Evolutionary conservation across 1,140 invertebrate genomes (phyloP), one percentile per base, ranked within the genome.

Genomic region (Ptiloglossa arizonensis): DNA sequence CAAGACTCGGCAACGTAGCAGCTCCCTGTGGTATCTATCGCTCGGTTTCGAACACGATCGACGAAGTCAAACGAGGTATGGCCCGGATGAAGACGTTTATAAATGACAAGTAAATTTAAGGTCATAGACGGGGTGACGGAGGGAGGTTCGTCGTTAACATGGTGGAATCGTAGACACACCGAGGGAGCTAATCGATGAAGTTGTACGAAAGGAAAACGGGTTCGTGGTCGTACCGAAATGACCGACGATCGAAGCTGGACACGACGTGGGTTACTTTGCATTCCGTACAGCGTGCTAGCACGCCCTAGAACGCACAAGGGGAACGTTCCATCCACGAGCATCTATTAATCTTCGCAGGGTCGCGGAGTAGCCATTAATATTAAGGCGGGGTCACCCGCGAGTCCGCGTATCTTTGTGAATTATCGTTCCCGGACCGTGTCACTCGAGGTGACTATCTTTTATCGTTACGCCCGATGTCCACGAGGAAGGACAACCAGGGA

Each of bases 321-420:
- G 81, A 67, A 80, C 64, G 29, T 44, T 64, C 71, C 70, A 19
- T 46, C 44, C n/a, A 73, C 24, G 56, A 67, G 56, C 57, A 24
- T 75, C 87, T 82, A 88, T 90, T 87, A 88, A 89, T 89, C 86
- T 89, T 82, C 64, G 75, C 89, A 59, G 70, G 76, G 75, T 85
- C 76, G 80, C 67, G 68, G 70, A 81, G 70, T 78, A 75, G 69
- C 75, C 83, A 88, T 90, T 90, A 88, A 87, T 88, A 89, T 87
- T 66, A 69, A 89, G 81, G 81, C 11, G 76, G 82, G 83, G 83
- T 87, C 81, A 88, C 46, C 44, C 79, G 60, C 72, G 66, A 62
- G 50, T 19, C 80, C 87, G 77, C 80, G 79, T 88, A 87, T 87
- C 79, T 86, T 87, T 84, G 87, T 88, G 85, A 89, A 83, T 83